phyloP scores from a whole-genome alignment of 1,140 invertebrate species.

The Holcopasites calliopsidis region DNA sequence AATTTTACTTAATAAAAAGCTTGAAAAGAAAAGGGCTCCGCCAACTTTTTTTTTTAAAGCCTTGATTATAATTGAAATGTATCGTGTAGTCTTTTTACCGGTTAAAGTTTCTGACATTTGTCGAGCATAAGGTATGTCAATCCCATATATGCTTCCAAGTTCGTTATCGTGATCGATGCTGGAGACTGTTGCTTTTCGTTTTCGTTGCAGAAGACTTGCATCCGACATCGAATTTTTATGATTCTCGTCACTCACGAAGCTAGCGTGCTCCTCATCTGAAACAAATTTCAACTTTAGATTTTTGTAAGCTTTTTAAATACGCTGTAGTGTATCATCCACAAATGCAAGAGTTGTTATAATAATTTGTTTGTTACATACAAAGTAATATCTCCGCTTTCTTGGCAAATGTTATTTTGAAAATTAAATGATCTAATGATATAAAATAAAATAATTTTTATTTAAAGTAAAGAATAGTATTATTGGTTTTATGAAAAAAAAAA shows the following conservation, averaged over 20 bases:
- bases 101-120: constrained; percentile 28
- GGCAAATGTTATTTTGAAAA: too few species aligned
- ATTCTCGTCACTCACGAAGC: neutral
- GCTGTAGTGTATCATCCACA: too few species aligned
- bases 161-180: constrained; percentile 70
- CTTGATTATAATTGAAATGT: neutral
- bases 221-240: neutral
- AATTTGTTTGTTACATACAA: too few species aligned
- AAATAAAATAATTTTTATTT: too few species aligned
- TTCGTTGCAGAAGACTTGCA: constrained; percentile 14
- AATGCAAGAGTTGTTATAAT: too few species aligned
- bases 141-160: constrained; percentile 68
- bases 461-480: too few species aligned
- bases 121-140: constrained; percentile 57
- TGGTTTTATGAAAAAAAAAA: too few species aligned
- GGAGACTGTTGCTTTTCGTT: constrained; percentile 48
- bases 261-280: neutral
- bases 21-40: too few species aligned
- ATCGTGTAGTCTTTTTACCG: constrained; percentile 2
- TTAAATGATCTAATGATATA: too few species aligned
- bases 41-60: too few species aligned
- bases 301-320: neutral
- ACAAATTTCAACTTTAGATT: neutral
- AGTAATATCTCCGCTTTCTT: too few species aligned
- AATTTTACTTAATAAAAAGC: neutral